Evolutionary conservation across 2,888 invertebrate species (phyloP).

Genomic region (Tholera decimalis): DNA sequence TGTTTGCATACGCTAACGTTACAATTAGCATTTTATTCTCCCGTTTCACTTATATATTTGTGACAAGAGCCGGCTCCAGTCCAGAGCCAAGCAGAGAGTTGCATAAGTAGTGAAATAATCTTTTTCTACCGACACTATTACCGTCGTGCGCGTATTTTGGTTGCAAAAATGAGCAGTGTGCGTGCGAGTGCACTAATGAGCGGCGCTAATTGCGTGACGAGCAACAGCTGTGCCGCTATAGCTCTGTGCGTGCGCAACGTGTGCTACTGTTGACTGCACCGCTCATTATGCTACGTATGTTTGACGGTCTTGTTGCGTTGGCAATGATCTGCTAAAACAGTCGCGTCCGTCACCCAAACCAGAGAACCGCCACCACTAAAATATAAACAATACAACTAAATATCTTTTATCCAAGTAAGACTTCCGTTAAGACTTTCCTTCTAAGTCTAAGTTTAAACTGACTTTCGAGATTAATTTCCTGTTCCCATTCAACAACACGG

Average conservation of each 20-base stretch:
- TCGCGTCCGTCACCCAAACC: constrained; percentile 7
- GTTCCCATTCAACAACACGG: neutral
- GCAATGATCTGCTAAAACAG: constrained; percentile 3
- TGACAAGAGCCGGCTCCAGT: no score
- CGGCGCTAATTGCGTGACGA: constrained; percentile 12
- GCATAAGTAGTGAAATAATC: constrained; percentile 22
- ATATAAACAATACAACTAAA: neutral
- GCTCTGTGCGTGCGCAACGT: no score
- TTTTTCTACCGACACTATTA: constrained; percentile 13
- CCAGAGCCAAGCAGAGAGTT: no score
- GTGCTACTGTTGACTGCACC: no score
- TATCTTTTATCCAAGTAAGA: neutral
- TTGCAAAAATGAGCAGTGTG: constrained; percentile 22
- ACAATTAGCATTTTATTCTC: no score
- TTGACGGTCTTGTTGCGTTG: constrained; percentile 25
- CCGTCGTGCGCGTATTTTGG: constrained; percentile 4
- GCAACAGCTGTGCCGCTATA: neutral
- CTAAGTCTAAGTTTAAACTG: neutral
- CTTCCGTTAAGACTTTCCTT: neutral
- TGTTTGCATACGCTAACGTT: no score
- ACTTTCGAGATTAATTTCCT: neutral
- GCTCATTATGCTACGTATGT: no score
- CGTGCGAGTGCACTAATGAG: constrained; percentile 16
- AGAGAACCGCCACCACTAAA: constrained; percentile 20
- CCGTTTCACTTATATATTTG: no score